Conservation (phyloP, 2,888 invertebrate species). For the Pristionchus japonicus region DNA sequence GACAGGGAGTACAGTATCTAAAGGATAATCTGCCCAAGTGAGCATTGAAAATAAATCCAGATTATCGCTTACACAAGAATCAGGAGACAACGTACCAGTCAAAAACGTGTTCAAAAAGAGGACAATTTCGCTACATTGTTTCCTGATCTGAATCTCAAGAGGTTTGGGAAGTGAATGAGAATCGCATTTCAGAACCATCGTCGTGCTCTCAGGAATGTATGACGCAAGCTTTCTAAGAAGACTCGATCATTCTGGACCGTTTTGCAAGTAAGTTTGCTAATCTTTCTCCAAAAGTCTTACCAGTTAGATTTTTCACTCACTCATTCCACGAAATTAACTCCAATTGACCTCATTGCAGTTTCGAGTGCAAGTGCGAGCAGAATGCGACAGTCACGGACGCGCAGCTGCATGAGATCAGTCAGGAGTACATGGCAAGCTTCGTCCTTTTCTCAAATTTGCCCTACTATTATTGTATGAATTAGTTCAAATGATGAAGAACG, state of each 20-base stretch:
- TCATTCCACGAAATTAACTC: no score
- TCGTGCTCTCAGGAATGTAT: neutral
- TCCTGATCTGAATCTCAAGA: neutral
- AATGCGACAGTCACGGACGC: neutral
- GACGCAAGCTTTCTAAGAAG: neutral
- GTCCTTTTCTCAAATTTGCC: neutral
- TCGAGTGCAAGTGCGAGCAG: conserved; percentile 3
- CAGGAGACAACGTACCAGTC: no score
- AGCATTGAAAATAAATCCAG: neutral
- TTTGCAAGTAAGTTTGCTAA: neutral
- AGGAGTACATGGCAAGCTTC: neutral
- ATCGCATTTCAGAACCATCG: neutral
- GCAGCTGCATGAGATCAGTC: neutral
- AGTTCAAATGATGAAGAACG: no score
- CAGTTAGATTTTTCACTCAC: no score
- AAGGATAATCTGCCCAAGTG: neutral
- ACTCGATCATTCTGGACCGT: neutral
- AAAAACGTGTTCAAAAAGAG: no score
- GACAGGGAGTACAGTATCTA: neutral
- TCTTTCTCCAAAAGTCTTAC: neutral
- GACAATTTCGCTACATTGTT: no score
- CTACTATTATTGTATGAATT: no score
- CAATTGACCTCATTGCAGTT: neutral
- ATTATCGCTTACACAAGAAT: no score
- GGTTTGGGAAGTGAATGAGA: neutral